Evolutionary conservation across 2,113 vertebrate species (phyloP).

Genomic region (Oxygymnocypris stewartii): DNA sequence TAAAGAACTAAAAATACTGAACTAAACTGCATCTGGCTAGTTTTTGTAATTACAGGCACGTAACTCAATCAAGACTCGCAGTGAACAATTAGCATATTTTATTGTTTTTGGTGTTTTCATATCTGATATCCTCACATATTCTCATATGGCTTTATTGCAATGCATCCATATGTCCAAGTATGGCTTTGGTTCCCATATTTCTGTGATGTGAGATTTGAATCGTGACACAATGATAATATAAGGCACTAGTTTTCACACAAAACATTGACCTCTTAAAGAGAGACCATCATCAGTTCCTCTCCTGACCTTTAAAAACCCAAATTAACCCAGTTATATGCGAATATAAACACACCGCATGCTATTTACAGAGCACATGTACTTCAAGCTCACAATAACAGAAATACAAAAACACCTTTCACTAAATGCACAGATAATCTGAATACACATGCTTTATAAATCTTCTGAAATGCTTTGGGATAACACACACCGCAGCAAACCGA

Average conservation of each 20-base stretch:
- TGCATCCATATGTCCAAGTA: neutral
- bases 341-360: neutral
- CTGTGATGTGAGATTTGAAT: neutral
- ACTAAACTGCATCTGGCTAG: neutral
- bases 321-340: neutral
- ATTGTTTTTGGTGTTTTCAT: neutral
- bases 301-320: neutral
- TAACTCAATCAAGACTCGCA: neutral
- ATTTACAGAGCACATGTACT: conserved; percentile 29
- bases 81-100: neutral
- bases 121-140: neutral
- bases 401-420: conserved; percentile 13
- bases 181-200: neutral
- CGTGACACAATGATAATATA: conserved; percentile 15
- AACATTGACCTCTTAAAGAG: neutral
- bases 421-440: neutral
- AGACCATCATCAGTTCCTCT: neutral
- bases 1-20: neutral
- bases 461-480: conserved; percentile 12
- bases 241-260: conserved; percentile 45
- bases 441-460: neutral
- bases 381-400: neutral
- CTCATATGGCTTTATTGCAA: conserved; percentile 9
- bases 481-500: neutral
- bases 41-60: neutral